Evolutionary conservation across 2,113 vertebrate genomes (phyloP).

Genomic region (Numenius arquata): DNA sequence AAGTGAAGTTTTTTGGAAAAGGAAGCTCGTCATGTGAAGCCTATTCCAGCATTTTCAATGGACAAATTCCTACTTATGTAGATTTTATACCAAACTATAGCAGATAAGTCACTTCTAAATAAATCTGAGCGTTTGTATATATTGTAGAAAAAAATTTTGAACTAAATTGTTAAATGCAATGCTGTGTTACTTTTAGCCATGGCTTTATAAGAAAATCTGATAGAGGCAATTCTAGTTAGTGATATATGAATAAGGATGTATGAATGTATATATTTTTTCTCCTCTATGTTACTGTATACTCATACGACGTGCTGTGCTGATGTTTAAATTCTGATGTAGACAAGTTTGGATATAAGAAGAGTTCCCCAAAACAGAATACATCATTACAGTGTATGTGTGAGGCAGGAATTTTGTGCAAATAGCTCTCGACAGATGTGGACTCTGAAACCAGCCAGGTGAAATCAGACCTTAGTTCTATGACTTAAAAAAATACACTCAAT

Average conservation of each 20-base stretch:
- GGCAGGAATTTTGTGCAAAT: neutral
- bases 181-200: neutral
- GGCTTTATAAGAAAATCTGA: neutral
- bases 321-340: neutral
- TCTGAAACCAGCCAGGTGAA: neutral
- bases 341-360: neutral
- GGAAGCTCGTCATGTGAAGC: neutral
- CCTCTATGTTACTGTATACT: neutral
- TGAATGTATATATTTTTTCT: neutral
- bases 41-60: neutral
- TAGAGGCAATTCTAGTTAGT: neutral
- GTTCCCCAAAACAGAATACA: neutral
- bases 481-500: neutral
- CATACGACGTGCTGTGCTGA: neutral
- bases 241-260: neutral
- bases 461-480: neutral
- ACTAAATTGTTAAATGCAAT: neutral
- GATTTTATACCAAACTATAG: neutral
- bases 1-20: neutral
- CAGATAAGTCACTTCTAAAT: neutral
- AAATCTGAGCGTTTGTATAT: neutral
- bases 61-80: neutral
- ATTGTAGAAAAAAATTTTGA: neutral
- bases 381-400: accelerated
- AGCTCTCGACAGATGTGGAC: neutral